Percentiles rank a stretch among this genome's conserved stretches.
These are phyloP conservation scores for Caranx ignobilis DNA, from an alignment of 2,113 vertebrate species.

Conservation along the genomic window DNA sequence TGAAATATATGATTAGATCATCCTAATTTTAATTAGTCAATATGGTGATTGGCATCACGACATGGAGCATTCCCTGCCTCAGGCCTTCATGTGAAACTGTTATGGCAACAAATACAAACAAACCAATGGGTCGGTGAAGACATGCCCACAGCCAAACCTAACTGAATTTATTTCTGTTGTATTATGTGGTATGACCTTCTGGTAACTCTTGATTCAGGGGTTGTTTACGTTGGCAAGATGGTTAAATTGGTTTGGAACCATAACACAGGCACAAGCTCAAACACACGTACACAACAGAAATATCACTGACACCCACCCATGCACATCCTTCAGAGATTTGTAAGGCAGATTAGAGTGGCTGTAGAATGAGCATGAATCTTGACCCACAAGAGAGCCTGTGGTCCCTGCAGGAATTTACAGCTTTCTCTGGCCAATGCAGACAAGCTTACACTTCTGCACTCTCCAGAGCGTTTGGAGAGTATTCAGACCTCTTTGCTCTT, in stretches of 20 bases:
- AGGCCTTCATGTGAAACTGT: conserved; percentile 29
- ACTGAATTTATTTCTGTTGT: conserved; percentile 39
- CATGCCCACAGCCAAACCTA: conserved; percentile 42
- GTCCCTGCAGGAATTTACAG: conserved; percentile 47
- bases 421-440: conserved; percentile 31
- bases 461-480: background rate
- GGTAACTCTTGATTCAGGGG: conserved; percentile 59
- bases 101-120: conserved; percentile 43
- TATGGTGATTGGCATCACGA: background rate
- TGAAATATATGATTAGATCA: background rate
- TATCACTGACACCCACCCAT: conserved; percentile 33
- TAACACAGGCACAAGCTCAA: conserved; percentile 32
- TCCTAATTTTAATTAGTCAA: conserved; percentile 10
- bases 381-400: conserved; percentile 71
- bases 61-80: background rate
- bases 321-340: conserved; percentile 57
- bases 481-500: too few relatives aligned
- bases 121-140: conserved; percentile 27
- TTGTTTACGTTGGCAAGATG: conserved; percentile 49
- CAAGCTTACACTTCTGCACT: conserved; percentile 14
- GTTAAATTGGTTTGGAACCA: conserved; percentile 63
- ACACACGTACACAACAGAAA: conserved; percentile 43
- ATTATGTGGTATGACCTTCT: conserved; percentile 65
- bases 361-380: conserved; percentile 51
- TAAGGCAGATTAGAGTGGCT: conserved; percentile 63